phyloP scores from a whole-genome alignment of 2,113 vertebrate species.

The Crocuta crocuta region DNA sequence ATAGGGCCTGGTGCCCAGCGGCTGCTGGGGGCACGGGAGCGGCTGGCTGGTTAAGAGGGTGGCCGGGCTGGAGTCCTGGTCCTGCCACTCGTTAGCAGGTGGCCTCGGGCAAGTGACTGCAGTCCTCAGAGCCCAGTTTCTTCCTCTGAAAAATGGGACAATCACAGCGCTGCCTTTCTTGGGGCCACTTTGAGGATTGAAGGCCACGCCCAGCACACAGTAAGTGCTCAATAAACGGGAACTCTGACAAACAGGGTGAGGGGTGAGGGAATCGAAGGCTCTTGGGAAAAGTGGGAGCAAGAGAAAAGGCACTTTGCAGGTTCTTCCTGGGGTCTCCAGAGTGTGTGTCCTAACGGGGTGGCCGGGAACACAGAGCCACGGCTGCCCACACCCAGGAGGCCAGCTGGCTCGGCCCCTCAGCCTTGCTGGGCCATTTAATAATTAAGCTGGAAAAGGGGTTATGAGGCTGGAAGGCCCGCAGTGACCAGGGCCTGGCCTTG shows the following conservation, averaged over 20 bases:
- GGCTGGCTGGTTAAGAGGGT: fast-evolving
- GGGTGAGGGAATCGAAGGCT: not conserved
- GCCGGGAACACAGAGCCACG: fast-evolving
- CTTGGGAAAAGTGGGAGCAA: not conserved
- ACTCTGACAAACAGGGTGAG: not conserved
- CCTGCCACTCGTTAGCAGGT: not conserved
- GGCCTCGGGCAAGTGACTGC: not conserved
- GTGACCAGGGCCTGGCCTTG: slow-evolving; percentile 69
- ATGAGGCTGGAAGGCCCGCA: slow-evolving; percentile 35
- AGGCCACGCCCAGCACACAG: fast-evolving
- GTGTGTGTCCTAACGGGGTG: not conserved
- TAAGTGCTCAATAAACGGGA: not conserved
- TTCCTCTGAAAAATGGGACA: not conserved
- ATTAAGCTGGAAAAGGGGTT: slow-evolving; percentile 16
- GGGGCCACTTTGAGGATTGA: fast-evolving
- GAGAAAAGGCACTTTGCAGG: not conserved
- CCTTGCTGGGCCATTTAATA: not conserved
- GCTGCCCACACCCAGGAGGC: not conserved
- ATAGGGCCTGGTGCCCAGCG: fast-evolving
- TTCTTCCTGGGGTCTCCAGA: not conserved
- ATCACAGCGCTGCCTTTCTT: not conserved
- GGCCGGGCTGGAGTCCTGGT: not conserved
- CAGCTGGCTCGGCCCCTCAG: not conserved
- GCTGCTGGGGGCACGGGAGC: not conserved
- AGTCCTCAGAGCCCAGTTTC: not conserved